A percentile compares a stretch with the other conserved stretches of the same genome.
Evolutionary conservation across 2,797 vertebrate species (phyloP).

Genomic region (Acipenser oxyrinchus): DNA sequence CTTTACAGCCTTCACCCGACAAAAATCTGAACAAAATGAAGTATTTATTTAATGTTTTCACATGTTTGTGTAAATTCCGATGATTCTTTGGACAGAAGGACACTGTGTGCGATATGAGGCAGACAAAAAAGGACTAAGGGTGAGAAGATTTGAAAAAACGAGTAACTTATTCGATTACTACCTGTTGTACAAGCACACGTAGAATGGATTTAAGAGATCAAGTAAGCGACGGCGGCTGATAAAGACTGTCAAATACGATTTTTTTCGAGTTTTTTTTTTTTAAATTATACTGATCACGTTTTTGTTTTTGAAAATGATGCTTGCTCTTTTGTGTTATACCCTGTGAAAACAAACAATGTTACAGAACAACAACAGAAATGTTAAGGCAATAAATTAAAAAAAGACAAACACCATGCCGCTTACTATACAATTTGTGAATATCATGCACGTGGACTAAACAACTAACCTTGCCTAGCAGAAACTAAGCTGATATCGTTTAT

Average conservation of each 20-base stretch:
- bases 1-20: constrained; percentile 33
- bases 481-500: constrained; percentile 7
- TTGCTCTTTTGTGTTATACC: constrained; percentile 1
- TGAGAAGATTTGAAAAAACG: constrained; percentile 39
- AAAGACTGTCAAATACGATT: constrained; percentile 15
- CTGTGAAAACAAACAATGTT: constrained; percentile 6
- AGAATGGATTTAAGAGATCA: constrained; percentile 46
- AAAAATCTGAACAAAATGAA: constrained; percentile 28
- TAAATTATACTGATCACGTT: background rate
- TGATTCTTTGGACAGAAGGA: constrained; percentile 41
- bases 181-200: constrained; percentile 33
- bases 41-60: constrained; percentile 21
- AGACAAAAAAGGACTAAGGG: background rate
- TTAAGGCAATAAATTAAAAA: background rate
- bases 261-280: background rate
- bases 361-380: constrained; percentile 15
- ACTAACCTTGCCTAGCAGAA: constrained; percentile 12
- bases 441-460: constrained; percentile 8
- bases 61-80: constrained; percentile 38
- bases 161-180: constrained; percentile 38
- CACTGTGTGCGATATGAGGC: constrained; percentile 24
- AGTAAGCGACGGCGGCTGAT: constrained; percentile 14
- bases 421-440: constrained; percentile 16
- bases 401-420: constrained; percentile 11
- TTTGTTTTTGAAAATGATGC: background rate